Evolutionary conservation across 2,113 vertebrate species (phyloP), one percentile per base, ranked within the genome.

Genomic region (Stercorarius parasiticus): DNA sequence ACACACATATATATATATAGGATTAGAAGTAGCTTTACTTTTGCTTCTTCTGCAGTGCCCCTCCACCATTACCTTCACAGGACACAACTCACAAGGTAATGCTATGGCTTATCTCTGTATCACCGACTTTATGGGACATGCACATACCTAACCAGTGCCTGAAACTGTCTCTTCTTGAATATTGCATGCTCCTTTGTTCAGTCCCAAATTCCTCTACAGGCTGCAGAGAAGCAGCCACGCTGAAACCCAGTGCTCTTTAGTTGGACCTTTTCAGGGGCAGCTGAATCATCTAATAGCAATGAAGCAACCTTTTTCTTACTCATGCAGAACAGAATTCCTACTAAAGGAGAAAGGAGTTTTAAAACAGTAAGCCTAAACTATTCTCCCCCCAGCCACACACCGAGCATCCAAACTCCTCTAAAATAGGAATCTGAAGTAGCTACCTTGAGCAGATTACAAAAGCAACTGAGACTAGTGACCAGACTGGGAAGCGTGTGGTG

Each of bases 151-250:
- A 93, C 43, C 74, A 52, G 5, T 17, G 23, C 19, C 70, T 76
- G 70, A 76, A 82, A 82, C 29, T 50, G 29, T 22, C 40, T 84
- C 50, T 67, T 69, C 40, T 55, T 50, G 36, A n/a, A 21, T 43
- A 50, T 0, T 59, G 16, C 6, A 30, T 9, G 18, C 7, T 25
- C 2, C 0, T 87, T 89, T 59, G 18, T 18, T 66, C 49, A 70
- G 36, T 11, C 42, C 34, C 22, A 62, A 76, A 25, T 13, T 65
- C 26, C n/a, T 77, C 85, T 34, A 47, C 8, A 84, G 38, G 19
- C 53, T 40, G 15, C 18, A 70, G 40, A 89, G 56, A 58, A 86
- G 5, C 55, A 89, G 52, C 9, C 43, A 55, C 5, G 4, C 56
- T 56, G 49, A 85, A 87, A 90, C 30, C 5, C 40, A 71, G 9